phyloP scores from a whole-genome alignment of 2,113 vertebrate genomes.

The Kryptolebias marmoratus region DNA sequence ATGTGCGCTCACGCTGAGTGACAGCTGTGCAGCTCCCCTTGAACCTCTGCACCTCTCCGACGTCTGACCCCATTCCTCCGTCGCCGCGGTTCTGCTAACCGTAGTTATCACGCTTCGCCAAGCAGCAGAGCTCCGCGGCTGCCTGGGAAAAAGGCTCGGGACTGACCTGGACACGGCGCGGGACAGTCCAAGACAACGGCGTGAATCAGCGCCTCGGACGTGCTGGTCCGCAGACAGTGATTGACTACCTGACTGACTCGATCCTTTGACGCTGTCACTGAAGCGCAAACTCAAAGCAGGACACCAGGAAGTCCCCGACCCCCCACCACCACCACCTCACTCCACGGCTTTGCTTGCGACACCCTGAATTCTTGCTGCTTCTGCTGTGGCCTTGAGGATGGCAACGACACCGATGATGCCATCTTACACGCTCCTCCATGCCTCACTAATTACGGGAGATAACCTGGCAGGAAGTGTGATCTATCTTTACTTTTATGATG shows the following conservation, averaged over 20 bases:
- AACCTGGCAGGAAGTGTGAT: slow-evolving; percentile 26
- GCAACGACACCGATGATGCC: neutral
- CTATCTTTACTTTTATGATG: slow-evolving; percentile 45
- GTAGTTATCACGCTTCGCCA: slow-evolving; percentile 62
- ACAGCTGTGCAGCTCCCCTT: slow-evolving; percentile 25
- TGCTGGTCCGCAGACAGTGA: slow-evolving; percentile 26
- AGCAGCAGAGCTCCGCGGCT: slow-evolving; percentile 61
- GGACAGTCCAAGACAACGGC: slow-evolving; percentile 41
- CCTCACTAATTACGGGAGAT: slow-evolving; percentile 33
- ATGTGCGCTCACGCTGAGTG: slow-evolving; percentile 25
- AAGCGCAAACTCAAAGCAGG: slow-evolving; percentile 38
- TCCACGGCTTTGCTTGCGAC: slow-evolving; percentile 9
- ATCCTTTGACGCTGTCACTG: slow-evolving; percentile 52
- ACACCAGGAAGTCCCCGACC: neutral
- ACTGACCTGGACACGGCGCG: slow-evolving; percentile 45
- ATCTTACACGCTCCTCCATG: slow-evolving; percentile 28
- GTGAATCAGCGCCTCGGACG: slow-evolving; percentile 52
- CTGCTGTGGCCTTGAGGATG: slow-evolving; percentile 5
- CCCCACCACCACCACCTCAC: too few relatives aligned
- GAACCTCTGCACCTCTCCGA: slow-evolving; percentile 34
- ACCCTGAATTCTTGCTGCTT: slow-evolving; percentile 22
- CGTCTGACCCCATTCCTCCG: slow-evolving; percentile 47
- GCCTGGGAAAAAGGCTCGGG: slow-evolving; percentile 44
- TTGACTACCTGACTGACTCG: slow-evolving; percentile 40
- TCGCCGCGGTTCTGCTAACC: slow-evolving; percentile 56